Conservation (phyloP, 2,888 invertebrate genomes). For the Conomelus anceps region DNA sequence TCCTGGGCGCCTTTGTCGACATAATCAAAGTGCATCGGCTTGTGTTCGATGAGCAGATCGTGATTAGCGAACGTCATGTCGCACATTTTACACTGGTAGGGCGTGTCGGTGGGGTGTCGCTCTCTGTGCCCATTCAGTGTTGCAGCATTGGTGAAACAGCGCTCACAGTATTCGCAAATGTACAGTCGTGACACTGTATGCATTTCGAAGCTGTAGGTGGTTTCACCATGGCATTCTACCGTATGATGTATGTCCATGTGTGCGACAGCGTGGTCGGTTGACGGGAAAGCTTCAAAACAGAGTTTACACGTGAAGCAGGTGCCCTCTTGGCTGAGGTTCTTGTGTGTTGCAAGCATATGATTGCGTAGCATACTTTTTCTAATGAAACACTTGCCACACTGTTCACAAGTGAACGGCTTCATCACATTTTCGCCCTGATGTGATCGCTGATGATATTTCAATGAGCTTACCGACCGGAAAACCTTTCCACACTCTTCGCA, state of each 20-base stretch:
- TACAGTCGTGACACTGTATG: conserved; percentile 32
- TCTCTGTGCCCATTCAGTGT: conserved; percentile 35
- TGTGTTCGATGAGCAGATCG: conserved; percentile 18
- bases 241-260: conserved; percentile 33
- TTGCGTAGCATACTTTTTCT: conserved; percentile 37
- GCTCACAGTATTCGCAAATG: conserved; percentile 36
- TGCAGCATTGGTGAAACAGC: conserved; percentile 33
- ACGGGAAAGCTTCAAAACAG: conserved; percentile 36
- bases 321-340: conserved; percentile 27
- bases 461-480: conserved; percentile 27
- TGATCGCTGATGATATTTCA: conserved; percentile 31
- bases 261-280: conserved; percentile 31
- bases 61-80: conserved; percentile 26
- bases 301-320: conserved; percentile 35
- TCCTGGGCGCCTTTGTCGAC: conserved; percentile 12
- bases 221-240: conserved; percentile 28
- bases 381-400: conserved; percentile 37
- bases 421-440: conserved; percentile 27
- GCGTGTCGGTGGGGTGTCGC: conserved; percentile 26
- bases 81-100: conserved; percentile 33
- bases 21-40: conserved; percentile 15
- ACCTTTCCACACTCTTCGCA: conserved; percentile 34
- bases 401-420: conserved; percentile 34
- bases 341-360: conserved; percentile 34
- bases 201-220: conserved; percentile 33